Conservation (phyloP, 2,797 vertebrate genomes). For the Esox masquinongy region DNA sequence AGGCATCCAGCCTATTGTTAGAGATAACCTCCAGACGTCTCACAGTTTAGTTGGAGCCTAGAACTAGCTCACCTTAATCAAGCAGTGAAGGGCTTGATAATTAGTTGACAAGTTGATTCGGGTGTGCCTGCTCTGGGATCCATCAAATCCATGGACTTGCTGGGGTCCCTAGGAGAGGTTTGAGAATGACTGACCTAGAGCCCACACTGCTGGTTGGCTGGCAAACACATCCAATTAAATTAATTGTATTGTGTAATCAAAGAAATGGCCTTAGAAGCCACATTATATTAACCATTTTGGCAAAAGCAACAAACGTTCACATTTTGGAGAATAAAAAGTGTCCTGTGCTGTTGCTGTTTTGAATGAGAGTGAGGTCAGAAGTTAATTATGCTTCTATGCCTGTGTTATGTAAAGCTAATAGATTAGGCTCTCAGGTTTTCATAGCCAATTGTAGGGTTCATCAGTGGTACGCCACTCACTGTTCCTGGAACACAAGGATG, state of each 20-base stretch:
- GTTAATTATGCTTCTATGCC: background rate
- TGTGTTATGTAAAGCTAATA: background rate
- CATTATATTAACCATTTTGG: conserved; percentile 35
- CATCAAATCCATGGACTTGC: no score
- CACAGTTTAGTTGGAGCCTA: no score
- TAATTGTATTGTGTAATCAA: conserved; percentile 32
- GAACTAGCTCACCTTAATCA: no score
- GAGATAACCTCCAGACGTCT: no score
- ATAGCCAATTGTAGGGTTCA: background rate
- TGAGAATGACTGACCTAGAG: background rate
- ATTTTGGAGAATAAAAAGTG: background rate
- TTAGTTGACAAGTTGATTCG: no score
- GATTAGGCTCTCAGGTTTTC: background rate
- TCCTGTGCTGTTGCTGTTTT: background rate
- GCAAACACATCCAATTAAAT: conserved; percentile 14
- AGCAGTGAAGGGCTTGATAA: no score
- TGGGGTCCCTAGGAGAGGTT: background rate
- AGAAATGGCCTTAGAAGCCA: background rate
- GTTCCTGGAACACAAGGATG: background rate
- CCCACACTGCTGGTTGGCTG: background rate
- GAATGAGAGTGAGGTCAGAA: background rate
- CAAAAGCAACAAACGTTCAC: conserved; percentile 7
- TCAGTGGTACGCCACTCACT: background rate
- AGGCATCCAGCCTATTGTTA: no score
- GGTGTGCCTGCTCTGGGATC: no score